Base-by-base conservation (phyloP, 2,888 invertebrate species). In the Plemyria rubiginata region DNA sequence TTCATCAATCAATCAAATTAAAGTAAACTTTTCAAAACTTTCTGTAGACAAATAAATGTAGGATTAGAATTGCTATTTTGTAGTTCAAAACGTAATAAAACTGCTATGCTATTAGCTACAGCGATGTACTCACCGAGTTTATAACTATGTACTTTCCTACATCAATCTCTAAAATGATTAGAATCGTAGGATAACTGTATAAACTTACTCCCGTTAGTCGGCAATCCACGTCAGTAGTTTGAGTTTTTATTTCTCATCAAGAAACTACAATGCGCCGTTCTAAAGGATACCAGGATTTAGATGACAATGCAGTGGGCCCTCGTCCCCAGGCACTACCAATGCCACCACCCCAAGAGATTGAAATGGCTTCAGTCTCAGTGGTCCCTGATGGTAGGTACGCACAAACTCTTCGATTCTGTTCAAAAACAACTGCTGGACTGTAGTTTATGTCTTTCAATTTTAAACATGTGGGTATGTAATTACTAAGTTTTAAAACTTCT, bases 321-420 rank as follows among this genome's bases (percentile, higher is more conserved):
- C 77, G 86, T 46, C 78, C 82, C 43, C 84, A 79, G 68, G 87
- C 80, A 66, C 76, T 88, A 13, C 82, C 92, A n/a, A 92, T 94
- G 79, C 93, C 94, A 54, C 92, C 92, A n/a, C 93, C 94, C 0
- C 94, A 94, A 78, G 94, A 94, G 81, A 95, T 96, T 73, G 96
- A 96, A 92, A 95, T 96, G 94, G 96, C 96, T 63, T 96, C 96
- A 4, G 96, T 96, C 32, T 95, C 96, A 6, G 96, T 96, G 32
- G 96, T 96, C 29, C 96, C 96, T 68, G 96, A 96, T 88, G 96
- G 96, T 96, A 92, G 96, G 96, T 96, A 92, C 58, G 78, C 64
- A 55, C 13, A 32, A 45, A 54, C 32, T 15, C 5, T 32, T 32
- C 29, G 7, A 5, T n/a, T 49, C n/a, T 2, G 7, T 32, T 32